phyloP scores from a whole-genome alignment of 2,797 vertebrate species.

The Pangasius krempfi region DNA sequence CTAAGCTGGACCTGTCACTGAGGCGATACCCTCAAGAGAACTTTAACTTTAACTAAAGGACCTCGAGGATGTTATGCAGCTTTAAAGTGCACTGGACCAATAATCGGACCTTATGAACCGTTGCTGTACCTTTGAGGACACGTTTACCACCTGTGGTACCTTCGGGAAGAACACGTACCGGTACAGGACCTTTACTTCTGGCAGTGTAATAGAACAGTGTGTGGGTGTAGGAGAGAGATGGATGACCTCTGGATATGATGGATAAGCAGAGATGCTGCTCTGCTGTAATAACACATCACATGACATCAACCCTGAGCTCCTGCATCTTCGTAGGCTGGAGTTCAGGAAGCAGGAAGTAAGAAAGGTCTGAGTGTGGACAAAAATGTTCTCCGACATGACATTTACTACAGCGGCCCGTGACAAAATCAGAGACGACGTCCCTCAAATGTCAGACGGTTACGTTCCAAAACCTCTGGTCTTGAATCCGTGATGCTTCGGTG shows the following conservation, averaged over 20 bases:
- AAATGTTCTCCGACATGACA: conserved; percentile 12
- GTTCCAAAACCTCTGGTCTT: not conserved
- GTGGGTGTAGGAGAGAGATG: not conserved
- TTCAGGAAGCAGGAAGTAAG: not conserved
- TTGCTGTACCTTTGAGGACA: not conserved
- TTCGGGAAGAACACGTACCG: not conserved
- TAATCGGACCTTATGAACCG: not conserved
- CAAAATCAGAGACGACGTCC: not conserved
- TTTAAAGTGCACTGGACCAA: not conserved
- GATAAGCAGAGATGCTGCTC: not conserved
- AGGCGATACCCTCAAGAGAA: not conserved
- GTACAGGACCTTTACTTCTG: not conserved
- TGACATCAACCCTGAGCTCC: not conserved
- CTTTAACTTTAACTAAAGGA: not conserved
- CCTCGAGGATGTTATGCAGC: not conserved
- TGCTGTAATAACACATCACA: not conserved
- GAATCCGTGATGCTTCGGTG: not conserved
- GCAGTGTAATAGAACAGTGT: not conserved
- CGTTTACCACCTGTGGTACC: not conserved
- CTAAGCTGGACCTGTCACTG: not conserved
- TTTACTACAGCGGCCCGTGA: not conserved
- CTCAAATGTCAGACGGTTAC: conserved; percentile 14
- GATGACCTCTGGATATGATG: conserved; percentile 7
- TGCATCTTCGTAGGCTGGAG: not conserved
- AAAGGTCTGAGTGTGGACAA: not conserved